A percentile compares a stretch with the other conserved stretches of the same genome.
Conservation (phyloP, 2,797 vertebrate genomes). For the Gobio occitaniae region DNA sequence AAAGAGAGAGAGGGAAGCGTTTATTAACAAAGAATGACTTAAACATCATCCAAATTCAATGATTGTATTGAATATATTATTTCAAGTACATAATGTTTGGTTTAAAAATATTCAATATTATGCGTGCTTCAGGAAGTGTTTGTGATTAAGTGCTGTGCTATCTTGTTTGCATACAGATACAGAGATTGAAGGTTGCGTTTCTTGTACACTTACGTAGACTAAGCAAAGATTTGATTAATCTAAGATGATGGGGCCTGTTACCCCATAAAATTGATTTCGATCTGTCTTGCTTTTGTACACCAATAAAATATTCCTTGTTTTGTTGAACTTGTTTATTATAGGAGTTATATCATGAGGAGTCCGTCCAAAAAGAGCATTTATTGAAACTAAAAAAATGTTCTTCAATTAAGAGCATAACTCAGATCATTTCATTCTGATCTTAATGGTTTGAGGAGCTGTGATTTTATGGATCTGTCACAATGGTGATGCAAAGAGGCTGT, state of each 20-base stretch:
- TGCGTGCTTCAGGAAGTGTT: background rate
- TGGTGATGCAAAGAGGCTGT: background rate
- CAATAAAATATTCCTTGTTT: background rate
- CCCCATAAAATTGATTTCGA: background rate
- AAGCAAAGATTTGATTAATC: background rate
- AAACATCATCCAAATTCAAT: background rate
- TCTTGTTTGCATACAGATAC: slow-evolving; percentile 26
- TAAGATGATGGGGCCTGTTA: background rate
- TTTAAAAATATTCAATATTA: background rate
- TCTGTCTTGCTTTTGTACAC: background rate
- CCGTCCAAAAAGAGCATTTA: background rate
- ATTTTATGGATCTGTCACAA: slow-evolving; percentile 21
- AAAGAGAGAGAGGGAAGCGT: background rate
- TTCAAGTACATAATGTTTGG: background rate
- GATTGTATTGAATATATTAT: background rate
- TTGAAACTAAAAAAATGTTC: background rate
- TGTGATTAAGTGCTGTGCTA: slow-evolving; percentile 3
- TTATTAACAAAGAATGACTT: background rate
- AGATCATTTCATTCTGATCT: background rate
- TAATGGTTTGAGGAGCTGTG: background rate
- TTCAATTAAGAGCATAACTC: background rate
- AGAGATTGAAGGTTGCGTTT: slow-evolving; percentile 19
- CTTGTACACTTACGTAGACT: background rate
- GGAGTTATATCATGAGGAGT: background rate
- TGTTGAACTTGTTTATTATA: background rate